These are phyloP conservation scores for Syngnathus acus DNA, from an alignment of 2,797 vertebrate species.

Conservation along the genomic window DNA sequence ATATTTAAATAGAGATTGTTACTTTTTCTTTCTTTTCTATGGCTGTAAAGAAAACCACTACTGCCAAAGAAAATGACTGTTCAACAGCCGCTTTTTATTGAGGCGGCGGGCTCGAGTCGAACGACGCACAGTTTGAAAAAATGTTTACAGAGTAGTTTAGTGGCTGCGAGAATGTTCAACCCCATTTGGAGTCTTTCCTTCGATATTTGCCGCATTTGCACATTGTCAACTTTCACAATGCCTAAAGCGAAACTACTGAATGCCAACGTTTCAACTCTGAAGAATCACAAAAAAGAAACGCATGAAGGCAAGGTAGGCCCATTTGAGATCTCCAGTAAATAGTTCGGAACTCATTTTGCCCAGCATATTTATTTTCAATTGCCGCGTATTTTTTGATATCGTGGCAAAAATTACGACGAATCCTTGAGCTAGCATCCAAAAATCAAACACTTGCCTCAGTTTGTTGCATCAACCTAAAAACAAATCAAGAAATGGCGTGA, in stretches of 20 bases:
- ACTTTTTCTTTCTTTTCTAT: conserved; percentile 53
- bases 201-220: conserved; percentile 65
- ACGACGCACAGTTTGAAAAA: neutral
- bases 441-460: neutral
- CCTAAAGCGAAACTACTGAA: conserved; percentile 85
- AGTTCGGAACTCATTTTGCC: neutral
- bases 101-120: conserved; percentile 37
- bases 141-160: conserved; percentile 60
- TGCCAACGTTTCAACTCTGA: conserved; percentile 26
- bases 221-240: conserved; percentile 76
- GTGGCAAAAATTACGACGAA: neutral
- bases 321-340: neutral
- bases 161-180: conserved; percentile 44
- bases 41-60: conserved; percentile 84
- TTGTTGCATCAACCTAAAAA: neutral
- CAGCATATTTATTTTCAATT: neutral
- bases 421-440: neutral
- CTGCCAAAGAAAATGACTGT: conserved; percentile 91
- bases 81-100: conserved; percentile 47
- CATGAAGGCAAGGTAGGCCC: neutral
- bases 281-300: neutral
- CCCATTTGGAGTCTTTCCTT: conserved; percentile 25
- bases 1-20: conserved; percentile 37
- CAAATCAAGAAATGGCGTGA: neutral
- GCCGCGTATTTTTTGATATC: neutral